These are phyloP conservation scores for Pogonognathellus flavescens DNA, from an alignment of 1,140 invertebrate genomes.

Conservation along the genomic window DNA sequence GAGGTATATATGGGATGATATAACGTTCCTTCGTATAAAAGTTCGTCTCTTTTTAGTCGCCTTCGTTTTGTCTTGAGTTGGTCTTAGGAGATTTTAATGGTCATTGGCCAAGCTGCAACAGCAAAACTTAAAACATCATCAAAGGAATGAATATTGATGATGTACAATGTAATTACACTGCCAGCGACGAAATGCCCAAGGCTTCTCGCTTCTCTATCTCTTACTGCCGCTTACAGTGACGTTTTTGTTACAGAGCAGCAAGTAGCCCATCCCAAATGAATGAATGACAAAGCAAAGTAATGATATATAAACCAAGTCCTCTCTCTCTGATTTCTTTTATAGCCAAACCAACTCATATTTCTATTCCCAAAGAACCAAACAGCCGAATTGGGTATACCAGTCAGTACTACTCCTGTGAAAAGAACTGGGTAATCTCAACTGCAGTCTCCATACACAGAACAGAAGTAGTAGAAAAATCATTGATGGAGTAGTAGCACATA, in stretches of 20 bases:
- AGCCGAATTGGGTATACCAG: not conserved
- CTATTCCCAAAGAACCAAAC: not conserved
- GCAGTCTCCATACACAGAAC: not conserved
- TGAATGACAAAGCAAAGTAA: slow-evolving; percentile 54
- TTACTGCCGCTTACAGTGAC: slow-evolving; percentile 32
- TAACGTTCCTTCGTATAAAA: too few species aligned
- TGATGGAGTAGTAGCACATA: not conserved
- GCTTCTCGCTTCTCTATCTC: slow-evolving; percentile 42
- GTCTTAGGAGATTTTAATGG: slow-evolving; percentile 33
- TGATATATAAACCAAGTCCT: slow-evolving; percentile 31
- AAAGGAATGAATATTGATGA: slow-evolving; percentile 60
- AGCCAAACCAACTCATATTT: not conserved
- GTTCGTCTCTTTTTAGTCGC: slow-evolving; percentile 16
- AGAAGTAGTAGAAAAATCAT: not conserved
- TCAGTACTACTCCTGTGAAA: too few species aligned
- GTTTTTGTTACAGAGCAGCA: slow-evolving; percentile 41
- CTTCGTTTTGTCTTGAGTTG: slow-evolving; percentile 5
- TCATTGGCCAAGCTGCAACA: slow-evolving; percentile 51
- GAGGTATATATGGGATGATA: not conserved
- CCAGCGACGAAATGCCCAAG: slow-evolving; percentile 38
- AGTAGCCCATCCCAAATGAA: slow-evolving; percentile 49
- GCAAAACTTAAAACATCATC: slow-evolving; percentile 26
- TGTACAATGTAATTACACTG: slow-evolving; percentile 61
- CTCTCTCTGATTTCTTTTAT: slow-evolving; percentile 38
- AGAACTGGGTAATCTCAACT: not conserved